Conservation (phyloP, 2,113 vertebrate species). For the Nyctereutes procyonoides region DNA sequence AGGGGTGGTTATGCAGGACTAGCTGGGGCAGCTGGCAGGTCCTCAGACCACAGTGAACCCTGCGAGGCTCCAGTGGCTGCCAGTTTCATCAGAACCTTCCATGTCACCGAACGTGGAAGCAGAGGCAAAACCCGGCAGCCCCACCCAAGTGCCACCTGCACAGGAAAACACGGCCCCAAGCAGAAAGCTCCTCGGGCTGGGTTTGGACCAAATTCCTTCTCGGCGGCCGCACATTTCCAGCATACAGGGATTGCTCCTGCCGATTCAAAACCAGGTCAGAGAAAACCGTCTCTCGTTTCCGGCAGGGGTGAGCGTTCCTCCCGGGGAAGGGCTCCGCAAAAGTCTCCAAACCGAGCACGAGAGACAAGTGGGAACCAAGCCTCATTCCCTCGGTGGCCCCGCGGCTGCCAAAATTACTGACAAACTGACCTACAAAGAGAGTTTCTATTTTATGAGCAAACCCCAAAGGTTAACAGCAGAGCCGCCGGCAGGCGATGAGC, state of each 20-base stretch:
- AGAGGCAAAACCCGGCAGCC: background rate
- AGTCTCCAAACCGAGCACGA: slow-evolving; percentile 71
- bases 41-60: fast-evolving
- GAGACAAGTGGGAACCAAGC: slow-evolving; percentile 73
- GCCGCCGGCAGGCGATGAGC: slow-evolving; percentile 63
- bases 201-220: slow-evolving; percentile 1
- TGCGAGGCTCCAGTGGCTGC: background rate
- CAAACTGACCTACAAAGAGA: slow-evolving; percentile 80
- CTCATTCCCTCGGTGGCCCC: slow-evolving; percentile 78
- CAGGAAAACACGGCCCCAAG: background rate
- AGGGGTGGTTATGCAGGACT: background rate
- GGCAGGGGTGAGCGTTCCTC: slow-evolving; percentile 77
- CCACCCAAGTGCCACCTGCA: no score
- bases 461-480: slow-evolving; percentile 81
- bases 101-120: background rate
- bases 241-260: slow-evolving; percentile 45
- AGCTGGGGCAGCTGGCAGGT: no score
- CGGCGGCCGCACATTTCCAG: background rate
- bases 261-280: slow-evolving; percentile 83
- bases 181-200: background rate
- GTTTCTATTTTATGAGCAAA: slow-evolving; percentile 83
- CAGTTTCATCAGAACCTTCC: background rate
- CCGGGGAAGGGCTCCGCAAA: slow-evolving; percentile 67
- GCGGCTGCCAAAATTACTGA: slow-evolving; percentile 81
- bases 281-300: slow-evolving; percentile 68